These are phyloP conservation scores for Linnaemya tessellans DNA, from an alignment of 2,888 invertebrate species.

Conservation along the genomic window DNA sequence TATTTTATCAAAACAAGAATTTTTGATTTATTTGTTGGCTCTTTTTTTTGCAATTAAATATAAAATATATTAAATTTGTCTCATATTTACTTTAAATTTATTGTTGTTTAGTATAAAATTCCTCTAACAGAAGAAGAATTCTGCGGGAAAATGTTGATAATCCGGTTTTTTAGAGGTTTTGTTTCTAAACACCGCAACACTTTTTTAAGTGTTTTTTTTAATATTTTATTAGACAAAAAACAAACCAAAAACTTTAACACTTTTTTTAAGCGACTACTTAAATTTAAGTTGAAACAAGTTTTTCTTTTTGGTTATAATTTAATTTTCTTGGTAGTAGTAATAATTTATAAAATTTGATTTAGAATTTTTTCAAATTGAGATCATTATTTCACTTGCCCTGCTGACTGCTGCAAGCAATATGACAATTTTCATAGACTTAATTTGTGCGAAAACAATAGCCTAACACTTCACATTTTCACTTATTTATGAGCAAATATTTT, in stretches of 20 bases:
- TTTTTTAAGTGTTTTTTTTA: slow-evolving; percentile 30
- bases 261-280: slow-evolving; percentile 8
- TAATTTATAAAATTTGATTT: slow-evolving; percentile 9
- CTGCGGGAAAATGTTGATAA: slow-evolving; percentile 61
- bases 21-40: slow-evolving; percentile 23
- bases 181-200: slow-evolving; percentile 3
- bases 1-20: slow-evolving; percentile 12
- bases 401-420: neutral
- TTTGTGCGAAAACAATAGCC: neutral
- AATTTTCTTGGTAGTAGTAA: slow-evolving; percentile 6
- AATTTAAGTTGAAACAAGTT: slow-evolving; percentile 31
- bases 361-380: slow-evolving; percentile 23
- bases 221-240: slow-evolving; percentile 28
- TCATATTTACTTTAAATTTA: slow-evolving; percentile 57
- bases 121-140: slow-evolving; percentile 27
- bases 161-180: slow-evolving; percentile 59
- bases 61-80: slow-evolving; percentile 25
- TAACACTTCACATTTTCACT: slow-evolving; percentile 66
- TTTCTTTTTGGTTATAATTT: slow-evolving; percentile 14
- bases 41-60: slow-evolving; percentile 27
- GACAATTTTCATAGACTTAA: neutral
- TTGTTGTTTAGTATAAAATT: slow-evolving; percentile 21
- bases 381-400: slow-evolving; percentile 12
- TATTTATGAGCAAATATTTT: slow-evolving; percentile 15
- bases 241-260: slow-evolving; percentile 17